phyloP scores from a whole-genome alignment of 2,888 invertebrate genomes.

The Therioaphis trifolii region DNA sequence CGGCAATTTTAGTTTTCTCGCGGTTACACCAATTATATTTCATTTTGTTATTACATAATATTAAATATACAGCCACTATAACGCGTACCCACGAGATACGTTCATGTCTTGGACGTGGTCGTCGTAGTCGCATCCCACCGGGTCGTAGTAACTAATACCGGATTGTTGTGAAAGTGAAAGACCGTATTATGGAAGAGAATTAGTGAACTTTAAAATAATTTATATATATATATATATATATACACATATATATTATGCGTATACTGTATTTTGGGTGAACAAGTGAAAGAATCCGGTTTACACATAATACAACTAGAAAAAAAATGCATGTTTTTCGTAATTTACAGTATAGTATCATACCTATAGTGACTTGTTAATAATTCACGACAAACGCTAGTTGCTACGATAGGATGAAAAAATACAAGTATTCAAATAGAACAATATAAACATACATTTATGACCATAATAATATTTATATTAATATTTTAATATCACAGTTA shows the following conservation, averaged over 20 bases:
- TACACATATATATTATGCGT: background rate
- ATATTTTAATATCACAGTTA: background rate
- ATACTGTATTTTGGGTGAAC: background rate
- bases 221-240: background rate
- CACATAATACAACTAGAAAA: background rate
- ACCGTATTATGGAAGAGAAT: slow-evolving; percentile 32
- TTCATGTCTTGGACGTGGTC: slow-evolving; percentile 21
- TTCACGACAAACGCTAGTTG: background rate
- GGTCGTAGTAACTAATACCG: slow-evolving; percentile 21
- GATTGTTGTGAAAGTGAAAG: slow-evolving; percentile 58
- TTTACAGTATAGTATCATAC: background rate
- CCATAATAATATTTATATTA: background rate
- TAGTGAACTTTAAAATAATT: slow-evolving; percentile 7
- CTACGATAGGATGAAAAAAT: background rate
- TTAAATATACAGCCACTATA: slow-evolving; percentile 6
- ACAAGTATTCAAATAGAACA: background rate
- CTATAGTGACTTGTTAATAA: background rate
- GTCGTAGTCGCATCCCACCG: slow-evolving; percentile 35
- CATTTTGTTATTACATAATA: slow-evolving; percentile 53
- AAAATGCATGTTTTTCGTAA: background rate
- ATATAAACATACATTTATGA: background rate
- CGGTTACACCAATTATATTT: slow-evolving; percentile 55
- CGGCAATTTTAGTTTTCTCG: slow-evolving; percentile 50
- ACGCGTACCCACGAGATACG: slow-evolving; percentile 15
- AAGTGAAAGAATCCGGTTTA: slow-evolving; percentile 23